Evolutionary conservation across 2,888 invertebrate genomes (phyloP), one percentile per base, ranked within the genome.

Genomic region (Dicranocentrus wangi): DNA sequence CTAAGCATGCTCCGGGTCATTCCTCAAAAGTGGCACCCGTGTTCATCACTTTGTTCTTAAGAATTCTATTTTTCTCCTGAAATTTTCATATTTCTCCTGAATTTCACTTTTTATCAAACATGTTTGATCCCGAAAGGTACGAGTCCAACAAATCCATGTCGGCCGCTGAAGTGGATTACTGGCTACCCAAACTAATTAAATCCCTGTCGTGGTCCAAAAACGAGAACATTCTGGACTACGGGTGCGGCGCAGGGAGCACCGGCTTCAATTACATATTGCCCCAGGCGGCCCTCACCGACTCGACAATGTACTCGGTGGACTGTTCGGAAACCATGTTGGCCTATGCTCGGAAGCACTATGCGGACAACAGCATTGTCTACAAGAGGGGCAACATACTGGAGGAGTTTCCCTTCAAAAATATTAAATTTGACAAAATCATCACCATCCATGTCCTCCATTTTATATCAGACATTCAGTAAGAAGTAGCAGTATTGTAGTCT

Each of bases 211-310:
- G 47, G 47, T 23, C 39, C 1, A 17, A 3, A 32, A 21, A 42
- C 1, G 58, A 32, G 15, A 72, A 27, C 10, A n/a, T 72, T n/a
- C n/a, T 72, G 21, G 72, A 72, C 27, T 61, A 60, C 27, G 72
- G 72, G 10, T 61, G 72, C 32, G 72, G 72, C 2, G 15, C 60
- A 27, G 72, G 72, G 10, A 19, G 5, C 19, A 3, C 28, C 2
- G 60, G 28, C 2, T 19, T 5, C 17, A 21, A 42, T 8, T 61
- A 25, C 17, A 28, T 72, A 2, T 21, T 72, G 1, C 72, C 72
- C 1, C 39, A 43, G 17, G 47, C 17, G 10, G 47, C 47, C 17
- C 5, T 23, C n/a, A 15, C 17, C 10, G 21, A 72, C 13, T 60
- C 72, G 2, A 61, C n/a, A 42, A 8, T 72, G 28, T 28, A 17